These are phyloP conservation scores for Typhlomys cinereus DNA, from an alignment of 2,113 vertebrate genomes.

Conservation along the genomic window DNA sequence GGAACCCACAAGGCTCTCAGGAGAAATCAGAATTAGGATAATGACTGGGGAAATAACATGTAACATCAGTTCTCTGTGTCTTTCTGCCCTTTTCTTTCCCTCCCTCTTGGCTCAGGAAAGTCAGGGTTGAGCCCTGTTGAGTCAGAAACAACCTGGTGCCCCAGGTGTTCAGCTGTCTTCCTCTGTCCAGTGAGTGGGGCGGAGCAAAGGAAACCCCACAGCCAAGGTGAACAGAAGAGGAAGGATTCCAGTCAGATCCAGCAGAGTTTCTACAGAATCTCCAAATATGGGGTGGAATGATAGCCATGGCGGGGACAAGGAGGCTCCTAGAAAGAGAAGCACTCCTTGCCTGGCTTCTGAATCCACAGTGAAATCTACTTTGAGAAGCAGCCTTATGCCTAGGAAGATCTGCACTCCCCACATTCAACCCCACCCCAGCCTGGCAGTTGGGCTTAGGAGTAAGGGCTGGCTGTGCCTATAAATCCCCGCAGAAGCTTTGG, in stretches of 20 bases:
- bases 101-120: background rate
- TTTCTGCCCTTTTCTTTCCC: slow-evolving; percentile 5
- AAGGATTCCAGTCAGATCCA: background rate
- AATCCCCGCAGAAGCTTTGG: background rate
- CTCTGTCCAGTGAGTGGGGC: background rate
- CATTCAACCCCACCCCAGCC: background rate
- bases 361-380: background rate
- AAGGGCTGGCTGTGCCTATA: background rate
- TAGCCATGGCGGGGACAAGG: background rate
- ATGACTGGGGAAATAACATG: background rate
- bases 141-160: background rate
- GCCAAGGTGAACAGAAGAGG: background rate
- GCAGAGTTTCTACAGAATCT: background rate
- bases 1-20: background rate
- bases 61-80: background rate
- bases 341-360: background rate
- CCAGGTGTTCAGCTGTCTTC: background rate
- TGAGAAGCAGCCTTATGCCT: background rate
- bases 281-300: background rate
- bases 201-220: background rate
- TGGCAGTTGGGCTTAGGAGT: background rate
- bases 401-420: background rate
- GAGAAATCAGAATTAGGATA: background rate
- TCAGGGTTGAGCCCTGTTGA: background rate
- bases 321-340: background rate